Conservation (phyloP, 2,888 invertebrate species). For the Saturnia pavonia region DNA sequence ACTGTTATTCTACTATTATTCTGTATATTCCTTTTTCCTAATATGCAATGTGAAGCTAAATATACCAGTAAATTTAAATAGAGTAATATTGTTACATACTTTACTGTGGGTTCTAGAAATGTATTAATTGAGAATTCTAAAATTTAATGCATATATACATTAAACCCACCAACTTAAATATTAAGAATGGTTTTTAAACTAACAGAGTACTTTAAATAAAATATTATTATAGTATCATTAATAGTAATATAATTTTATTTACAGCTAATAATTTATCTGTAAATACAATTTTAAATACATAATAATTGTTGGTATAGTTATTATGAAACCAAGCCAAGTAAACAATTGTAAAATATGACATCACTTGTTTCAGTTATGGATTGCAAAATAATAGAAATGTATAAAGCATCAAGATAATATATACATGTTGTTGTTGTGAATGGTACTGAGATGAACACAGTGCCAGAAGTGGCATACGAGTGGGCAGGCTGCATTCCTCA, state of each 20-base stretch:
- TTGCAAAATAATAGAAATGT: too few relatives aligned
- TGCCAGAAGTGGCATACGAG: too few relatives aligned
- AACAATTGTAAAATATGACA: too few relatives aligned
- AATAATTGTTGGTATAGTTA: too few relatives aligned
- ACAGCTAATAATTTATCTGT: too few relatives aligned
- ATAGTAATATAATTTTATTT: background rate
- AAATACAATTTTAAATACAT: too few relatives aligned
- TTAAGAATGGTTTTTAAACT: background rate
- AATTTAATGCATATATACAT: background rate
- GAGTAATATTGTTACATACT: background rate
- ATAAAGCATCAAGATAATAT: too few relatives aligned
- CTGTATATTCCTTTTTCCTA: background rate
- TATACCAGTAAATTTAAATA: background rate
- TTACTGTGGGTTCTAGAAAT: background rate
- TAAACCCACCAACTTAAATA: background rate
- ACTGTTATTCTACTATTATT: slow-evolving; percentile 2
- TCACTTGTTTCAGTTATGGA: too few relatives aligned
- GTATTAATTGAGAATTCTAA: background rate
- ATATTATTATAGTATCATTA: background rate
- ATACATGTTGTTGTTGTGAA: too few relatives aligned
- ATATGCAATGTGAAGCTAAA: slow-evolving; percentile 1
- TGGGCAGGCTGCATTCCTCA: too few relatives aligned
- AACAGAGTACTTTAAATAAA: background rate
- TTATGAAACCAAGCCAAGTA: too few relatives aligned
- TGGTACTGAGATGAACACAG: too few relatives aligned